These are phyloP conservation scores for Tympanoctomys barrerae DNA, from an alignment of 2,797 vertebrate species.

Conservation along the genomic window DNA sequence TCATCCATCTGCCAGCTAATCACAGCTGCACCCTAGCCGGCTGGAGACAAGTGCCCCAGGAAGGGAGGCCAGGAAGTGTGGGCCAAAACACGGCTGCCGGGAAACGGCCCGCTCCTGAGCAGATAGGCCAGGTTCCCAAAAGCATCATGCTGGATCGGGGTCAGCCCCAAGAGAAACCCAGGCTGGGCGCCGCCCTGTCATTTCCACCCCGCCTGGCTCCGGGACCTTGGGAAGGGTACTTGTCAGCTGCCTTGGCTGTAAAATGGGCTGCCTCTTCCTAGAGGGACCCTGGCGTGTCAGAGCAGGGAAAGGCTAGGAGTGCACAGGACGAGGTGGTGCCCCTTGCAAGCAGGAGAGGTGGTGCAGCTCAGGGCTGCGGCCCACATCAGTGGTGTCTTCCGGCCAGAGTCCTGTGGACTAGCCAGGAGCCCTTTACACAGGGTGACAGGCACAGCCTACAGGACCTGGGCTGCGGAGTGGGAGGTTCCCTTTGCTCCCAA, in stretches of 20 bases:
- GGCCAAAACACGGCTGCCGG: neutral
- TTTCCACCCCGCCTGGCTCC: neutral
- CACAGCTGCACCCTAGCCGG: neutral
- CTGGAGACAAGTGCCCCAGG: neutral
- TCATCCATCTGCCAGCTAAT: neutral
- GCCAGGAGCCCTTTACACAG: neutral
- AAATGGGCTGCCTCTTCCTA: neutral
- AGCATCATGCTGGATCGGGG: neutral
- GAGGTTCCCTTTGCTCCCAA: accelerated
- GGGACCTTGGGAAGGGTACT: neutral
- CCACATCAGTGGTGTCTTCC: neutral
- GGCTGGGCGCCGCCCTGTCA: accelerated
- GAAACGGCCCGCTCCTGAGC: neutral
- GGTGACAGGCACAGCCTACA: neutral
- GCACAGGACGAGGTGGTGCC: accelerated
- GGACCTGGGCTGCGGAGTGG: neutral
- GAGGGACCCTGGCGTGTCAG: neutral
- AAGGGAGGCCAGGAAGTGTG: neutral
- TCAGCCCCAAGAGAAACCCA: neutral
- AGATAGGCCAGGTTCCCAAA: neutral
- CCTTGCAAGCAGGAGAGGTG: neutral
- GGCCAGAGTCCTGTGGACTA: too few relatives aligned
- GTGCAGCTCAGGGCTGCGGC: neutral
- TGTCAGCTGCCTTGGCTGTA: neutral
- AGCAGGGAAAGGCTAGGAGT: neutral